Base-by-base conservation (phyloP, 2,797 vertebrate genomes). In the Tragopan temminckii region DNA sequence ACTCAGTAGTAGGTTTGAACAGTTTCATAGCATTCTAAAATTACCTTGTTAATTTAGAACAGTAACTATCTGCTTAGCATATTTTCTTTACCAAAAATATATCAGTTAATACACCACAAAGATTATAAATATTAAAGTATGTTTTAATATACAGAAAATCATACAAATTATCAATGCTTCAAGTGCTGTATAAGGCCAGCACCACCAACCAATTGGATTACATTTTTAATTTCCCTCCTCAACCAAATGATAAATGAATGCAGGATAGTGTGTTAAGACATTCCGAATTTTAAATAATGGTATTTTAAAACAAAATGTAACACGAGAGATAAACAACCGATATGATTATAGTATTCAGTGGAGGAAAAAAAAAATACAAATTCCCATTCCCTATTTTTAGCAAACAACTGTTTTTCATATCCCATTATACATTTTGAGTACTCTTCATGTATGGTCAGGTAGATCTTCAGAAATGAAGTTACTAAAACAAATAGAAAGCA, bases 101-200 rank as follows among this genome's bases (percentile, higher is more conserved):
- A 96, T 93, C 64, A 97, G 89, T 96, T 95, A 97, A 96, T 96
- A 96, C 84, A 94, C 89, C 88, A 93, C 90, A 97, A 96, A 93
- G 87, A 90, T 67, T 88, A 94, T 93, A 87, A 88, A 94, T 82
- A 93, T 88, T 74, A 93, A 91, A 94, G 72, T 75, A 94, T 93
- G 68, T 64, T 96, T 93, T 97, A 96, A 94, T 94, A 92, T 80
- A 96, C 87, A 97, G 58, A 87, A 92, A 93, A 9, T 91, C 61
- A 94, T 96, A 97, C 80, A 96, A 96, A 94, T 93, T 66, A 83
- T 85, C 78, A 93, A 84, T 96, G 85, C 79, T 88, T 94, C 64
- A 97, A 92, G 88, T 72, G 59, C 45, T 45, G 58, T 88, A 87
- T n/a, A 70, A 93, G 68, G 70, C 57, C 50, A 83, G 48, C 68